Evolutionary conservation across 2,113 vertebrate species (phyloP).

Genomic region (Tricholaema leucomelas): DNA sequence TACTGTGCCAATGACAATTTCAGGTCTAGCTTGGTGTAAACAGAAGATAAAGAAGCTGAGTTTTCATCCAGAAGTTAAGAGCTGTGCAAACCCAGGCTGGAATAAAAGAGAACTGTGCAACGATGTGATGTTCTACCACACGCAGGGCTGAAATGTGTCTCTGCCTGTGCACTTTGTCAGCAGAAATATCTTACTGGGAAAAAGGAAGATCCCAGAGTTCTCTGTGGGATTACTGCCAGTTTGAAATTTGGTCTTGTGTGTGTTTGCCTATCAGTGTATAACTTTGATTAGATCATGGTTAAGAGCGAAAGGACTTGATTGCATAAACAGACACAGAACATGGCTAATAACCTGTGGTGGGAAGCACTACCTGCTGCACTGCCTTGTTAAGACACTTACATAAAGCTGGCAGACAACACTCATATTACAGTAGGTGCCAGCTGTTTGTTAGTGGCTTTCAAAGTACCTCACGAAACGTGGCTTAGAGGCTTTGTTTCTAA

Average conservation of each 20-base stretch:
- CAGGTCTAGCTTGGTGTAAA: not conserved
- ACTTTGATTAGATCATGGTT: constrained; percentile 54
- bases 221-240: not conserved
- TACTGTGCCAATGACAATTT: not conserved
- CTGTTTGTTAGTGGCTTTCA: not conserved
- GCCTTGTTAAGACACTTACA: not conserved
- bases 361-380: not conserved
- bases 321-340: constrained; percentile 62
- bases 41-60: not conserved
- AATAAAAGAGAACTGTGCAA: not conserved
- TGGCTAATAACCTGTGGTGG: constrained; percentile 53
- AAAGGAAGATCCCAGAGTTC: not conserved
- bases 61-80: not conserved
- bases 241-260: constrained; percentile 24
- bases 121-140: not conserved
- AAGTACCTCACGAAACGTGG: not conserved
- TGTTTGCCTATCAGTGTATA: not conserved
- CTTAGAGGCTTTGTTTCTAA: not conserved
- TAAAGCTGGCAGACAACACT: not conserved
- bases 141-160: not conserved
- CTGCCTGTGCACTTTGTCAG: not conserved
- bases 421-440: rapidly evolving
- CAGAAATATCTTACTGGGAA: not conserved
- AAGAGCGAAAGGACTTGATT: constrained; percentile 54
- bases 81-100: not conserved